Conservation (phyloP, 2,888 invertebrate genomes). For the Seira ritae region DNA sequence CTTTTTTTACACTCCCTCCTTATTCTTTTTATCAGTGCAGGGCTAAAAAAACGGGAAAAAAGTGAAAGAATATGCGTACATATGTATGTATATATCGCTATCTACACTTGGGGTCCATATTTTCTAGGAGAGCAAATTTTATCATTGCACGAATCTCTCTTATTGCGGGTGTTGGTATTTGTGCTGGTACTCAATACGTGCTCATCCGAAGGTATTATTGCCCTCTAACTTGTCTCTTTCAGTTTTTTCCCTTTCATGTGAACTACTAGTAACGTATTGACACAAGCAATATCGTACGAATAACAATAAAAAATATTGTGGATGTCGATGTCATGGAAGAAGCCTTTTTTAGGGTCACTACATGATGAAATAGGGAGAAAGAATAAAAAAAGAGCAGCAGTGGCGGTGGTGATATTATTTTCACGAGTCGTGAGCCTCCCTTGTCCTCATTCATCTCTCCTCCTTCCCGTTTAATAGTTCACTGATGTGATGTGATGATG, state of each 20-base stretch:
- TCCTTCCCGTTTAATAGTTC: conserved; percentile 49
- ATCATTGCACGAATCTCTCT: conserved; percentile 54
- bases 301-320: conserved; percentile 51
- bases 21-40: no score
- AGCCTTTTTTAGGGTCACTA: conserved; percentile 41
- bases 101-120: background rate
- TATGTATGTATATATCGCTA: no score
- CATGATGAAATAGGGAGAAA: conserved; percentile 31
- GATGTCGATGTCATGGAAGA: conserved; percentile 45
- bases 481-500: no score
- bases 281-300: conserved; percentile 43
- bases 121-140: conserved; percentile 47
- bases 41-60: no score
- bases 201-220: conserved; percentile 60
- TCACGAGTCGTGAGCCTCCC: background rate
- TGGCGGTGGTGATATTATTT: background rate
- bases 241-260: conserved; percentile 43
- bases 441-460: conserved; percentile 44
- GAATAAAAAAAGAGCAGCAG: background rate
- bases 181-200: conserved; percentile 9
- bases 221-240: conserved; percentile 59
- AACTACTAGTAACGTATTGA: conserved; percentile 47
- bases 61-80: no score
- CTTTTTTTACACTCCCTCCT: no score
- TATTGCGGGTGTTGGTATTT: conserved; percentile 50